phyloP scores from a whole-genome alignment of 2,113 vertebrate species.

The Lontra canadensis region DNA sequence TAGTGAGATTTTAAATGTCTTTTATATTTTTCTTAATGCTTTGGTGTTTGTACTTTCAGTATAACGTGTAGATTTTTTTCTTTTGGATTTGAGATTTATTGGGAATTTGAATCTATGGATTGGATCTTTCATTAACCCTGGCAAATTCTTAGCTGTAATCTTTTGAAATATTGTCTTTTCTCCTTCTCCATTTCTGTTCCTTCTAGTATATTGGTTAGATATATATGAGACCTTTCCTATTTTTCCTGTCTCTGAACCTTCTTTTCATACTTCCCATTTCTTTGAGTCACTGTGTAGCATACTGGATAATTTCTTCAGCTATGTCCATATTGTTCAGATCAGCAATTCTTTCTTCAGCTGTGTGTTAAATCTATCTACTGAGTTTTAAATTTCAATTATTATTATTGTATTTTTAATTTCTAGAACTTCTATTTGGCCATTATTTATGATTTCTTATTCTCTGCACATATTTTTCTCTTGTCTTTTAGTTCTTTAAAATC shows the following conservation, averaged over 20 bases:
- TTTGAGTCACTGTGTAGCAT: neutral
- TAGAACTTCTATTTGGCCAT: neutral
- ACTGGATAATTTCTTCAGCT: neutral
- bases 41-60: neutral
- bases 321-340: neutral
- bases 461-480: neutral
- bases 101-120: neutral
- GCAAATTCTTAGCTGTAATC: neutral
- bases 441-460: neutral
- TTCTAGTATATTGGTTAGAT: neutral
- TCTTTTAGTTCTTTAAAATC: neutral
- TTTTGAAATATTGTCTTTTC: neutral
- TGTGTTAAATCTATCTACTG: neutral
- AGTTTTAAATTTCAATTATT: conserved; percentile 10
- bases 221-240: neutral
- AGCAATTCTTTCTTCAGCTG: neutral
- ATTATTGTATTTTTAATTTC: neutral
- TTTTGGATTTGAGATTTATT: neutral
- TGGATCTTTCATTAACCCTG: neutral
- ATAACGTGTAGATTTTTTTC: neutral
- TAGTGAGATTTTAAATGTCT: neutral
- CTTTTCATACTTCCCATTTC: neutral
- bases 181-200: neutral
- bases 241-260: neutral
- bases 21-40: neutral